Percentiles rank a stretch among this genome's conserved stretches.
Evolutionary conservation across 1,140 invertebrate species (phyloP).

Genomic region (Goniozus legneri): DNA sequence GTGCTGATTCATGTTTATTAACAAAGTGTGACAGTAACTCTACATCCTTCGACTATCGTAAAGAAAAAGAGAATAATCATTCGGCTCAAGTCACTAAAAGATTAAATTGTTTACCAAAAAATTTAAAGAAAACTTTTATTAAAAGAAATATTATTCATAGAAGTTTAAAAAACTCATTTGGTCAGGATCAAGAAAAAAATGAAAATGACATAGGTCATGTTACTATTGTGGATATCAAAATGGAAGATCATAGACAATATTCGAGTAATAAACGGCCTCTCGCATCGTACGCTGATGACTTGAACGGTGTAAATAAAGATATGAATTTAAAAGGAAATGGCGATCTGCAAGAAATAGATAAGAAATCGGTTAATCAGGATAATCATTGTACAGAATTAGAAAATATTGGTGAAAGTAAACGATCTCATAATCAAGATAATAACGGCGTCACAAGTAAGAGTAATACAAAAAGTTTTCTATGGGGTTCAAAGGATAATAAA

Average conservation of each 20-base stretch:
- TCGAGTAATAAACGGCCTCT: slow-evolving; percentile 17
- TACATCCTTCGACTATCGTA: background rate
- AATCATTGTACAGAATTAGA: slow-evolving; percentile 26
- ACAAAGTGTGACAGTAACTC: background rate
- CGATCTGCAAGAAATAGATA: slow-evolving; percentile 19
- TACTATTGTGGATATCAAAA: slow-evolving; percentile 35
- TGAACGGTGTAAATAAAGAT: slow-evolving; percentile 18
- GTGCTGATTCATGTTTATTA: background rate
- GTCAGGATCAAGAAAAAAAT: slow-evolving; percentile 15
- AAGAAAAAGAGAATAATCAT: slow-evolving; percentile 11
- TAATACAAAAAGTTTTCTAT: slow-evolving; percentile 32
- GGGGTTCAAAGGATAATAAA: slow-evolving; percentile 17
- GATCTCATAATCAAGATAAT: background rate
- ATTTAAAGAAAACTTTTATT: slow-evolving; percentile 22
- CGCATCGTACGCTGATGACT: slow-evolving; percentile 21
- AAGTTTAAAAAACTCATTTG: slow-evolving; percentile 21
- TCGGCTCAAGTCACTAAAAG: slow-evolving; percentile 19
- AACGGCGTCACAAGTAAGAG: background rate
- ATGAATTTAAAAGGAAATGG: slow-evolving; percentile 17
- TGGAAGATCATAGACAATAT: slow-evolving; percentile 36
- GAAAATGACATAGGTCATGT: slow-evolving; percentile 17
- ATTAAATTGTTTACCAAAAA: slow-evolving; percentile 18
- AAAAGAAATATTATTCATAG: slow-evolving; percentile 24
- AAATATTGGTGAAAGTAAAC: background rate
- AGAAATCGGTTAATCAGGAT: slow-evolving; percentile 23